A percentile compares a stretch with the other conserved stretches of the same genome.
Evolutionary conservation across 1,140 invertebrate species (phyloP).

Genomic region (Diorhabda elongata): DNA sequence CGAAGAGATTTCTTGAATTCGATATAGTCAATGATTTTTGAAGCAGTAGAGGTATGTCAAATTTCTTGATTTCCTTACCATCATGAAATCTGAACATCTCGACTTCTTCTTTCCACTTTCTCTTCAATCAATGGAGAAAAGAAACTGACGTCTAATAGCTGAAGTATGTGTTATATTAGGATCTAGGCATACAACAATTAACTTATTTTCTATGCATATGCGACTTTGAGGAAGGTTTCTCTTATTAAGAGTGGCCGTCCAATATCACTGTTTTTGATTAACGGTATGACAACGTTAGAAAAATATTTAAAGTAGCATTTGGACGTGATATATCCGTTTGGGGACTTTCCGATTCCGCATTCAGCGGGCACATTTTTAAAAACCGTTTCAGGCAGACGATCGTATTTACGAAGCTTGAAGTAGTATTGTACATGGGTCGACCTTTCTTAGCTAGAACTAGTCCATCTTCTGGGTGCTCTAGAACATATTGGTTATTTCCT

Average conservation of each 20-base stretch:
- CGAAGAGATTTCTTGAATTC: no score
- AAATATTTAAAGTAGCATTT: slow-evolving; percentile 38
- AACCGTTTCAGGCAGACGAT: slow-evolving; percentile 35
- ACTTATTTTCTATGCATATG: neutral
- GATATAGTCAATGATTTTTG: no score
- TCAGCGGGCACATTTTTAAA: slow-evolving; percentile 24
- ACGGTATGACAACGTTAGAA: slow-evolving; percentile 23
- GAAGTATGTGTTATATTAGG: neutral
- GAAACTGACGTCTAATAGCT: neutral
- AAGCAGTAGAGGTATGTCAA: no score
- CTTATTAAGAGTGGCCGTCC: slow-evolving; percentile 3
- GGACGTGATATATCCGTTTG: slow-evolving; percentile 35
- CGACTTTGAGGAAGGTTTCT: no score
- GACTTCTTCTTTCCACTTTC: no score
- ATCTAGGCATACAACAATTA: slow-evolving; percentile 1
- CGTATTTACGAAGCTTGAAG: slow-evolving; percentile 39
- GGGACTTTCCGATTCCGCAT: slow-evolving; percentile 34
- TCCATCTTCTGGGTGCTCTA: slow-evolving; percentile 26
- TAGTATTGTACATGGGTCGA: neutral
- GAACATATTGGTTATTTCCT: neutral
- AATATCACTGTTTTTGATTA: no score
- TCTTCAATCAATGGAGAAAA: no score
- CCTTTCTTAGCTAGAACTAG: slow-evolving; percentile 25
- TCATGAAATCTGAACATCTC: no score
- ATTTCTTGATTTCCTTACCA: no score